phyloP scores from a whole-genome alignment of 2,113 vertebrate species.

The Cyanoramphus novaezelandiae region DNA sequence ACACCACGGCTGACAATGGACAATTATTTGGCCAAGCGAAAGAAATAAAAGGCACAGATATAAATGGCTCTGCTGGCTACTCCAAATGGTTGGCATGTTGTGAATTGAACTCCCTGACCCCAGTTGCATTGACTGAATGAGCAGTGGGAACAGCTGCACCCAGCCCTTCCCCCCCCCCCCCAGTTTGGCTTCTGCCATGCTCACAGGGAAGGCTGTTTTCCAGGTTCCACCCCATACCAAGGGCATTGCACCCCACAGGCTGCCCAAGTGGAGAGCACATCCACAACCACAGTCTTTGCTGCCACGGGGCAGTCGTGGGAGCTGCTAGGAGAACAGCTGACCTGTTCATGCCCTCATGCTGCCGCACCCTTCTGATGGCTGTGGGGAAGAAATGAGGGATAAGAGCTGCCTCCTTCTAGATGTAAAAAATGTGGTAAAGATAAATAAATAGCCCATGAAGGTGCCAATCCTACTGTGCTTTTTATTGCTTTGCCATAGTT shows the following conservation, averaged over 20 bases:
- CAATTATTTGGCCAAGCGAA: background rate
- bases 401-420: background rate
- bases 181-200: accelerated
- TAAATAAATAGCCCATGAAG: background rate
- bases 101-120: conserved; percentile 59
- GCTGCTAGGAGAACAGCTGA: background rate
- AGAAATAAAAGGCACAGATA: conserved; percentile 15
- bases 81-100: conserved; percentile 46
- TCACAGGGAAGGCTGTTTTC: background rate
- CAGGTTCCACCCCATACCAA: accelerated
- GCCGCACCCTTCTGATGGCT: background rate
- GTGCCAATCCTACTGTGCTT: background rate
- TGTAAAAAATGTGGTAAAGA: accelerated
- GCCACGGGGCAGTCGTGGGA: accelerated
- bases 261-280: background rate
- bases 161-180: background rate
- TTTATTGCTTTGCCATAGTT: background rate
- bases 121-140: background rate
- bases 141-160: conserved; percentile 18
- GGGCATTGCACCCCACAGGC: accelerated
- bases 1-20: background rate
- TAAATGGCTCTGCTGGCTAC: conserved; percentile 27
- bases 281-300: accelerated
- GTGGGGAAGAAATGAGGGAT: background rate
- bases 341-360: accelerated